Percentiles rank a stretch among this genome's conserved stretches.
phyloP scores from a whole-genome alignment of 1,140 invertebrate genomes.

The Oncopeltus fasciatus region DNA sequence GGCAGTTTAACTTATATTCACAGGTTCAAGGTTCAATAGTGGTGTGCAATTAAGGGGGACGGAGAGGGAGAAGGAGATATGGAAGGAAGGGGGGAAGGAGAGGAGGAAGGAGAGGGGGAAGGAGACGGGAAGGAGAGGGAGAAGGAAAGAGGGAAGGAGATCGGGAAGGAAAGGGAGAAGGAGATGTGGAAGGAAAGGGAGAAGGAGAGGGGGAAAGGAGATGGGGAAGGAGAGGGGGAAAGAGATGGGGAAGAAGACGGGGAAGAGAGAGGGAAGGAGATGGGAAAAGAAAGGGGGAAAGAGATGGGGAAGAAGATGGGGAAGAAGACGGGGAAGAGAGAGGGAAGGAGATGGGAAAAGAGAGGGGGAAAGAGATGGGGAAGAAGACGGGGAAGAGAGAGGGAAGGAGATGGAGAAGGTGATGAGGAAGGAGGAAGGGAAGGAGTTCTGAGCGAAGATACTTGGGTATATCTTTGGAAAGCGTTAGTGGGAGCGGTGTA shows the following conservation, averaged over 20 bases:
- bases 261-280: background rate
- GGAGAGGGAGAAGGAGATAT: background rate
- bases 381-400: background rate
- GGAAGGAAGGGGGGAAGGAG: background rate
- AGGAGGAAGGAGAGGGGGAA: background rate
- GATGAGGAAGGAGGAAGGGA: background rate
- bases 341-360: background rate
- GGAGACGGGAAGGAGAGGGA: background rate
- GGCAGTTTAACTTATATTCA: too few species aligned
- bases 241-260: background rate
- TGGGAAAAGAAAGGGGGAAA: background rate
- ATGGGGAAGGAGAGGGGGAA: background rate
- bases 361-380: background rate
- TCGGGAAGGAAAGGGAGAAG: background rate
- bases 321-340: background rate
- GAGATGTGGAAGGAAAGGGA: background rate
- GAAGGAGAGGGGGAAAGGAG: background rate
- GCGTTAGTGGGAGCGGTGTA: too few species aligned
- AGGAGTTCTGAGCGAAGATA: too few species aligned
- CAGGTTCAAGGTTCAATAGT: too few species aligned
- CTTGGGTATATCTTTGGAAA: too few species aligned
- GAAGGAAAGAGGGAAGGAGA: background rate
- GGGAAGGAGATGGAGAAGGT: background rate
- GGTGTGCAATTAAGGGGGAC: too few species aligned
- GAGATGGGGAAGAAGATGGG: background rate